Evolutionary conservation across 1,140 invertebrate species (phyloP).

Genomic region (Pogonus chalceus): DNA sequence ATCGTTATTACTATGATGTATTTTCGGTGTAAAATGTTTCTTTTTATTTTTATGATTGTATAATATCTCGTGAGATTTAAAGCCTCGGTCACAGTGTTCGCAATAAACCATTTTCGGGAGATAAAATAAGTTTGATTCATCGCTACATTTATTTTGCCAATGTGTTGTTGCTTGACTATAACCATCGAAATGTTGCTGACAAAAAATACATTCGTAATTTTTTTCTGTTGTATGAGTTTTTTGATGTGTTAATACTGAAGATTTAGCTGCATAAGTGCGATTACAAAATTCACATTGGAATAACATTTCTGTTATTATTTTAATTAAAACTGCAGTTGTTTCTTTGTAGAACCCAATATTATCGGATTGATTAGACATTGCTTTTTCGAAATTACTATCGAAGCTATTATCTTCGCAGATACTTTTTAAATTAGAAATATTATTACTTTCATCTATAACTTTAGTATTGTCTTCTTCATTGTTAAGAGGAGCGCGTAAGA

Average conservation of each 20-base stretch:
- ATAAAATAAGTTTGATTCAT: constrained; percentile 33
- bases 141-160: constrained; percentile 44
- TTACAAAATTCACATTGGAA: constrained; percentile 50
- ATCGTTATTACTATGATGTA: constrained; percentile 14
- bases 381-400: constrained; percentile 8
- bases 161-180: constrained; percentile 40
- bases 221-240: constrained; percentile 37
- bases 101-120: constrained; percentile 33
- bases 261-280: constrained; percentile 39
- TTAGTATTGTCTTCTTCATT: constrained; percentile 1
- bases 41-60: constrained; percentile 35
- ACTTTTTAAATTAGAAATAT: neutral
- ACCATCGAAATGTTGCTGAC: constrained; percentile 38
- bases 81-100: constrained; percentile 33
- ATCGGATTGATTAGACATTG: neutral
- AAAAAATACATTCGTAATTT: constrained; percentile 45
- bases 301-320: constrained; percentile 33
- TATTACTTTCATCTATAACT: neutral
- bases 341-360: neutral
- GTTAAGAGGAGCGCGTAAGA: neutral
- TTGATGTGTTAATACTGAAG: constrained; percentile 37
- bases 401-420: constrained; percentile 17
- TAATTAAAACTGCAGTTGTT: neutral
- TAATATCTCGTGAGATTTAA: constrained; percentile 33
- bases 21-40: constrained; percentile 31